Percentiles rank a stretch among this genome's conserved stretches.
These are phyloP conservation scores for Thunnus albacares DNA, from an alignment of 2,797 vertebrate species.

Conservation along the genomic window DNA sequence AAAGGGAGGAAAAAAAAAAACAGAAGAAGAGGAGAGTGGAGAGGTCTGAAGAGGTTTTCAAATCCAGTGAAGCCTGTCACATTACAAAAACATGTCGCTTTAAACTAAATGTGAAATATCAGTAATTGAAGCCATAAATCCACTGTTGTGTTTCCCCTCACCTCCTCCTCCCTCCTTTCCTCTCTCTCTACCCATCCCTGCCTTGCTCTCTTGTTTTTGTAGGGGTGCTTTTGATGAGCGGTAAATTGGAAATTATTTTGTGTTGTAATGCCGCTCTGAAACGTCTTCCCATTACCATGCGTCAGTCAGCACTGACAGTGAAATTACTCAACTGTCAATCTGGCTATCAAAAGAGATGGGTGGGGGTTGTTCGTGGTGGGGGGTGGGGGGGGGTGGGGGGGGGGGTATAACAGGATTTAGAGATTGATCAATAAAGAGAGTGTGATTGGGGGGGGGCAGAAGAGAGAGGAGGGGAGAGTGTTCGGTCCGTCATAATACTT, in stretches of 20 bases:
- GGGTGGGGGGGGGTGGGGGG: constrained; percentile 28
- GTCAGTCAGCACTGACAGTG: constrained; percentile 90
- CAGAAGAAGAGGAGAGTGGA: constrained; percentile 72
- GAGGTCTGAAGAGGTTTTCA: constrained; percentile 90
- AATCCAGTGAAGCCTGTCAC: constrained; percentile 93
- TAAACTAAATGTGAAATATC: constrained; percentile 97
- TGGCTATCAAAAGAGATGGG: constrained; percentile 83
- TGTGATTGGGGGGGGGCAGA: constrained; percentile 29
- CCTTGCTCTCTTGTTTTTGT: constrained; percentile 66
- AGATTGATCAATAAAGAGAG: constrained; percentile 89
- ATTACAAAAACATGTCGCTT: constrained; percentile 95
- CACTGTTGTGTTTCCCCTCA: constrained; percentile 85
- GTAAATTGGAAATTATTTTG: constrained; percentile 95
- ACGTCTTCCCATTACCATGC: constrained; percentile 92
- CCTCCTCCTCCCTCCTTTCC: constrained; percentile 48
- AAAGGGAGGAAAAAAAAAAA: constrained; percentile 35
- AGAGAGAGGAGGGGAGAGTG: constrained; percentile 45
- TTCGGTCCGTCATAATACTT: constrained; percentile 70
- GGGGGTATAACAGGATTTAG: constrained; percentile 68
- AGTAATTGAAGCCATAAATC: constrained; percentile 96
- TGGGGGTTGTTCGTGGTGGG: constrained; percentile 49
- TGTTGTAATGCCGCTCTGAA: constrained; percentile 89
- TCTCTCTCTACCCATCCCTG: constrained; percentile 51
- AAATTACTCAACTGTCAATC: constrained; percentile 93
- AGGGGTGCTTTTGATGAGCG: constrained; percentile 92